Conservation (phyloP, 2,797 vertebrate genomes). For the Eulemur rubriventer region DNA sequence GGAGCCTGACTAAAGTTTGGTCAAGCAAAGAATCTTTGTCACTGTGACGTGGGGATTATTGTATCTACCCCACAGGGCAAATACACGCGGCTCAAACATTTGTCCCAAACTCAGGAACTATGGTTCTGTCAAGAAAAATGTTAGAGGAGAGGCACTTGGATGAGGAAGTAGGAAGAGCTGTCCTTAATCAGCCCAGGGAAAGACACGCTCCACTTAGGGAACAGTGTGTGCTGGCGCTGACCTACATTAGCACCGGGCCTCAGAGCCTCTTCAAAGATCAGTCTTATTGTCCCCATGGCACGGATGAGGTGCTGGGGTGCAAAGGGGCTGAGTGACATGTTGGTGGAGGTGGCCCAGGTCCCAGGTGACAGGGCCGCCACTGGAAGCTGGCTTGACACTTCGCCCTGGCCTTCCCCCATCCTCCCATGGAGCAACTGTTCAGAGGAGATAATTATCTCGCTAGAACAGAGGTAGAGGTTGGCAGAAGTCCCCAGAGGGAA, state of each 20-base stretch:
- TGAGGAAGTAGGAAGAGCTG: background rate
- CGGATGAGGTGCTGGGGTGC: fast-evolving
- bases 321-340: background rate
- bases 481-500: slow-evolving; percentile 18
- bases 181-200: background rate
- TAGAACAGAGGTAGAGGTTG: slow-evolving; percentile 47
- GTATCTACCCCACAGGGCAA: background rate
- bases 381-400: background rate
- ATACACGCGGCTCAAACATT: background rate
- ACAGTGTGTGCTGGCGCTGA: background rate
- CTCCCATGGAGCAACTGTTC: background rate
- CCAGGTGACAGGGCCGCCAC: background rate
- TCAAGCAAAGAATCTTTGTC: background rate
- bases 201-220: background rate
- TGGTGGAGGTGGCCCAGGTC: too few relatives aligned
- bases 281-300: background rate
- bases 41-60: fast-evolving
- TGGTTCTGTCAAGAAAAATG: background rate
- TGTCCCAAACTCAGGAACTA: background rate
- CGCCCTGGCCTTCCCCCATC: too few relatives aligned
- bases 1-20: background rate
- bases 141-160: background rate
- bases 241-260: background rate
- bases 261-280: background rate
- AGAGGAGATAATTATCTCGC: background rate